Conservation (phyloP, 2,113 vertebrate genomes). For the Corapipo altera region DNA sequence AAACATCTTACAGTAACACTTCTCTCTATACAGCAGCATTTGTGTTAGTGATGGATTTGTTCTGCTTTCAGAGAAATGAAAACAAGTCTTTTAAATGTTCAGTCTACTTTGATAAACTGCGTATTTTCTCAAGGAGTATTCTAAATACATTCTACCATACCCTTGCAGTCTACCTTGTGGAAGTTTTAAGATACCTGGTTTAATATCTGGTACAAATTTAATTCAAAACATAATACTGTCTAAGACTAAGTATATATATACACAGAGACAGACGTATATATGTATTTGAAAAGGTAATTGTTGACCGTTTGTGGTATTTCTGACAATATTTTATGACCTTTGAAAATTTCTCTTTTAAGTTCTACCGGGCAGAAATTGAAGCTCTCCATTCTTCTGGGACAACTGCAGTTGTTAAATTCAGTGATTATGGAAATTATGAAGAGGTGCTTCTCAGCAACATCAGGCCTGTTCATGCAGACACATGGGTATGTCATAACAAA, state of each 20-base stretch:
- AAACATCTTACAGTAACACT: neutral
- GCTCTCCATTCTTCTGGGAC: constrained; percentile 95
- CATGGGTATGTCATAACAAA: constrained; percentile 85
- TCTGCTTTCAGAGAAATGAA: neutral
- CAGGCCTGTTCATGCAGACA: constrained; percentile 85
- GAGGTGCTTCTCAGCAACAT: constrained; percentile 97
- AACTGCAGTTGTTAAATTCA: constrained; percentile 96
- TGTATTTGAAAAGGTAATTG: neutral
- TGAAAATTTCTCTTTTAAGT: constrained; percentile 78
- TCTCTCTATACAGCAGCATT: neutral
- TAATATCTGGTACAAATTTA: neutral
- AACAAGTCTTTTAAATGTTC: neutral
- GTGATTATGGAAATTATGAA: constrained; percentile 98
- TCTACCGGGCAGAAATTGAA: constrained; percentile 94
- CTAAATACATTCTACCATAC: neutral
- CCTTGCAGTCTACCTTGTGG: neutral
- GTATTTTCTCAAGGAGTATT: neutral
- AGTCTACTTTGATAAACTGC: neutral
- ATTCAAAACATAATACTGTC: neutral
- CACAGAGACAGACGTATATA: fast-evolving
- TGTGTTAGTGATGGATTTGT: neutral
- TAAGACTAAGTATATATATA: neutral
- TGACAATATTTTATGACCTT: neutral
- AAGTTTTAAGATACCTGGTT: neutral
- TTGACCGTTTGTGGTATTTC: neutral